Conservation (phyloP, 2,888 invertebrate genomes). For the Mythimna loreyi region DNA sequence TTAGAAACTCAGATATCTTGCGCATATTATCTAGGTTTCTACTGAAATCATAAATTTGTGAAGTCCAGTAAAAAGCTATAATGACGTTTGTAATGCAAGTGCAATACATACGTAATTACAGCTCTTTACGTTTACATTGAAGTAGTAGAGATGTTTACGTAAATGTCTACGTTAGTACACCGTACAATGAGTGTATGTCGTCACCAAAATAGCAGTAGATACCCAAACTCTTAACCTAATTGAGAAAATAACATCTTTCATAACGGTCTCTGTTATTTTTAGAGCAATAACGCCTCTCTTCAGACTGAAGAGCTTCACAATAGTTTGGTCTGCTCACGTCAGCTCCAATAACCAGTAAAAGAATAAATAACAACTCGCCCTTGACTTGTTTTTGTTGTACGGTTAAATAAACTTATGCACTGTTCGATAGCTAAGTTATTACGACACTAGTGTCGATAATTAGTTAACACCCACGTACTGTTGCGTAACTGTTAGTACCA, state of each 20-base stretch:
- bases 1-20: too few species aligned
- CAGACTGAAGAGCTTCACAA: slow-evolving; percentile 19
- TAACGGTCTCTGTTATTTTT: slow-evolving; percentile 14
- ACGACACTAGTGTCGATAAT: slow-evolving; percentile 68
- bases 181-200: background rate
- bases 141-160: background rate
- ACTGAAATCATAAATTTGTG: too few species aligned
- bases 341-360: slow-evolving; percentile 50
- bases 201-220: background rate
- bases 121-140: too few species aligned
- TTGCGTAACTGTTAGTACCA: slow-evolving; percentile 66
- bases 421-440: slow-evolving; percentile 51
- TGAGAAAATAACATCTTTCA: slow-evolving; percentile 1
- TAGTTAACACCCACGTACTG: slow-evolving; percentile 62
- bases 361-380: slow-evolving; percentile 39
- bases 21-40: too few species aligned
- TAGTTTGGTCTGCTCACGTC: slow-evolving; percentile 20
- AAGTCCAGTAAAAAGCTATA: too few species aligned
- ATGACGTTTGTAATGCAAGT: too few species aligned
- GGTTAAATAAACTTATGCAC: slow-evolving; percentile 29
- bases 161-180: background rate
- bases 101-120: too few species aligned
- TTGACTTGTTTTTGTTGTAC: slow-evolving; percentile 39
- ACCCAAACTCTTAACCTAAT: background rate
- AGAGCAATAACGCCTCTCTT: slow-evolving; percentile 14